Evolutionary conservation across 2,797 vertebrate species (phyloP).

Genomic region (Pangasius mekongensis): DNA sequence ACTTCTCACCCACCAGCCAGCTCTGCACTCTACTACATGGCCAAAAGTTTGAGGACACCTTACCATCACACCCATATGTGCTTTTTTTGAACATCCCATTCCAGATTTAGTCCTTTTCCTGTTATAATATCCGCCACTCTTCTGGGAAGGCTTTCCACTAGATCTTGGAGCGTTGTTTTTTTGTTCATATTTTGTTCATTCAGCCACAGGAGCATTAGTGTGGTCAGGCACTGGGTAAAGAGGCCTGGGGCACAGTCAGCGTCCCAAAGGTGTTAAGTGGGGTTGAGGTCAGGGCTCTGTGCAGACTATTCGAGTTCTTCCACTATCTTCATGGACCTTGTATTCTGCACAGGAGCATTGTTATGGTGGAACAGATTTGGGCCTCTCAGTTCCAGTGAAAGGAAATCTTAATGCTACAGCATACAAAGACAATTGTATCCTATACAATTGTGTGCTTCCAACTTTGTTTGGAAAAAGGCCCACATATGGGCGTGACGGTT

Average conservation of each 20-base stretch:
- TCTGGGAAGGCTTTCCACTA: not conserved
- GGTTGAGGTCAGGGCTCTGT: not conserved
- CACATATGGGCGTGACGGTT: not conserved
- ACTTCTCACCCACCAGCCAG: not conserved
- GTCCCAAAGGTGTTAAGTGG: not conserved
- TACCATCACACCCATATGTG: not conserved
- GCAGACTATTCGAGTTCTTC: not conserved
- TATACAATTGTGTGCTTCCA: not conserved
- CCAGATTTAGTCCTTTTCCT: not conserved
- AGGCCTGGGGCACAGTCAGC: not conserved
- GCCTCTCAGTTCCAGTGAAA: not conserved
- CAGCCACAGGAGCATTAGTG: not conserved
- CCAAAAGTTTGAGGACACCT: not conserved
- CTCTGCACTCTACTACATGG: not conserved
- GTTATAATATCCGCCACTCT: not conserved
- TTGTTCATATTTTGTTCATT: not conserved
- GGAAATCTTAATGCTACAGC: not conserved
- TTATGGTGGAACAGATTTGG: not conserved
- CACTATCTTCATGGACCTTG: not conserved
- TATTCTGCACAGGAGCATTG: not conserved
- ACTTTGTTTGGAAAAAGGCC: not conserved
- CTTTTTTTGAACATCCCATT: not conserved
- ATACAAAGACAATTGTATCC: not conserved
- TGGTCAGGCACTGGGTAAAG: not conserved
- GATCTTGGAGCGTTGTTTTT: not conserved